Evolutionary conservation across 2,797 vertebrate species (phyloP).

Genomic region (Prunella strophiata): DNA sequence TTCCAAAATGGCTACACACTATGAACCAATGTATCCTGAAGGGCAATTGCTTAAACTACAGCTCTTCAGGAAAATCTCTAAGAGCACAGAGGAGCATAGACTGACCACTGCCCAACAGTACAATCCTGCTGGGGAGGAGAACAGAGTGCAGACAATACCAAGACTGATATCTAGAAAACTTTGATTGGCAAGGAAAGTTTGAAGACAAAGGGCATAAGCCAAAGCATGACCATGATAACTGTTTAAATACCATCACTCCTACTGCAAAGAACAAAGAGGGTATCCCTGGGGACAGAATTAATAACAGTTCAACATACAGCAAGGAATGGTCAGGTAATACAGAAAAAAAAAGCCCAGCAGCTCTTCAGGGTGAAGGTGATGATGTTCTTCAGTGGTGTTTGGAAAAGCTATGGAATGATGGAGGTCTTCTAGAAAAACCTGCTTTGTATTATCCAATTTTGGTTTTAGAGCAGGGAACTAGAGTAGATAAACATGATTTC

Average conservation of each 20-base stretch:
- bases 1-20: background rate
- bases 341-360: background rate
- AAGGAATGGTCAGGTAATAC: background rate
- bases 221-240: background rate
- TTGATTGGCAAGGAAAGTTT: background rate
- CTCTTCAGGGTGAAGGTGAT: background rate
- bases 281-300: background rate
- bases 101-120: background rate
- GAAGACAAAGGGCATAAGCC: background rate
- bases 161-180: background rate
- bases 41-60: background rate
- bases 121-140: background rate
- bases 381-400: background rate
- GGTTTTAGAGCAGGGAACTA: background rate
- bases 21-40: background rate
- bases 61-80: background rate
- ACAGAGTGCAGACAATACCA: background rate
- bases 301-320: fast-evolving
- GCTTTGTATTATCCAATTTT: background rate
- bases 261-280: background rate
- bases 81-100: background rate
- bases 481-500: background rate
- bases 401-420: background rate
- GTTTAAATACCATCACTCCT: background rate
- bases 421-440: background rate